Evolutionary conservation across 2,113 vertebrate genomes (phyloP).

Genomic region (Psilopogon haemacephalus): DNA sequence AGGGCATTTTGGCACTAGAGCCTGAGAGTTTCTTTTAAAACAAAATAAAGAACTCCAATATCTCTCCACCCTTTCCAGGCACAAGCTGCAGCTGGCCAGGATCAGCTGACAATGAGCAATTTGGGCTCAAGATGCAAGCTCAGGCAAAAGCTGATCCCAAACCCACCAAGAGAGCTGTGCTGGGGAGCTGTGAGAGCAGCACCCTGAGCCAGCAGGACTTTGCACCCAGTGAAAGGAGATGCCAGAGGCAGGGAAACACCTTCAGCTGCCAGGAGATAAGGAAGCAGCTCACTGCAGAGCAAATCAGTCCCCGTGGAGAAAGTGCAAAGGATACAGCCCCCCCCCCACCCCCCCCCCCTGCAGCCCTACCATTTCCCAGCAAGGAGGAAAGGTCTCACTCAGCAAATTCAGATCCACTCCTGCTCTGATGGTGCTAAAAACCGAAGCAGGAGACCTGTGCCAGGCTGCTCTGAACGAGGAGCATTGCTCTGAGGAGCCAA

Average conservation of each 20-base stretch:
- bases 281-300: not conserved
- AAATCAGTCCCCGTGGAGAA: not conserved
- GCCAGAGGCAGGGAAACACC: not conserved
- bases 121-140: not conserved
- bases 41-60: not conserved
- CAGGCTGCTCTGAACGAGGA: not conserved
- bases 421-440: not conserved
- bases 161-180: not conserved
- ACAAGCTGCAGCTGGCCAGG: not conserved
- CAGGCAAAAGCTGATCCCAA: constrained; percentile 8
- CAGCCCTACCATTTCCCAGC: not conserved
- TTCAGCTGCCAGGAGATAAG: not conserved
- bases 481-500: not conserved
- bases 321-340: not conserved
- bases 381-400: not conserved
- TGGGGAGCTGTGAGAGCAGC: not conserved
- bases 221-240: not conserved
- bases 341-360: not conserved
- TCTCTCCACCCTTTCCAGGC: constrained; percentile 15
- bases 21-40: not conserved
- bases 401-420: not conserved
- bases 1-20: not conserved
- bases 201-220: not conserved
- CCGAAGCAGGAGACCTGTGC: not conserved
- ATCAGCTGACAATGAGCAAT: constrained; percentile 22